Conservation (phyloP, 1,140 invertebrate genomes). For the Drosophila rhopaloa region DNA sequence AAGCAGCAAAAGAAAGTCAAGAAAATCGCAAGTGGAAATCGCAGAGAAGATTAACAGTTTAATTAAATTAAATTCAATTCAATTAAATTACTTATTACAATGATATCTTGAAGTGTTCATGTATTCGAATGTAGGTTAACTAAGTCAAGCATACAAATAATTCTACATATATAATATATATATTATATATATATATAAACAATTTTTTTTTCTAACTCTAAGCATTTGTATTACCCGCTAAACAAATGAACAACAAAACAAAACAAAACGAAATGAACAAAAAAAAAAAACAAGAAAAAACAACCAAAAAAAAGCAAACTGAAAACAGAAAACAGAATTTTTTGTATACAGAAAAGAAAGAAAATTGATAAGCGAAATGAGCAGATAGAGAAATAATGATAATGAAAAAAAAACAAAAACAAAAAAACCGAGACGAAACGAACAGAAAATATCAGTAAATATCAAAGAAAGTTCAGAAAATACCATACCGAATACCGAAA, state of each 20-base stretch:
- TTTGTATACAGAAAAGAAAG: constrained; percentile 34
- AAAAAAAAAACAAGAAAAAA: constrained; percentile 32
- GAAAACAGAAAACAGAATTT: constrained; percentile 27
- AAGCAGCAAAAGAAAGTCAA: constrained; percentile 22
- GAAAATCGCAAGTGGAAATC: constrained; percentile 7
- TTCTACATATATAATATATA: constrained; percentile 52
- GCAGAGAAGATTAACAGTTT: constrained; percentile 56
- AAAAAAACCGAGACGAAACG: constrained; percentile 50
- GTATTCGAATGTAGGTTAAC: constrained; percentile 81
- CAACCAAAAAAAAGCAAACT: constrained; percentile 37
- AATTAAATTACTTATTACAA: constrained; percentile 78
- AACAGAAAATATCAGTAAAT: constrained; percentile 76
- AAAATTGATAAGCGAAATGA: constrained; percentile 30
- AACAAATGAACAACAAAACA: constrained; percentile 49
- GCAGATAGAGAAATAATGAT: constrained; percentile 32
- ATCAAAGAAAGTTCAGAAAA: constrained; percentile 69
- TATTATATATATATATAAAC: constrained; percentile 62
- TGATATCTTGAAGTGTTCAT: constrained; percentile 82
- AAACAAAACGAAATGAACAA: constrained; percentile 31
- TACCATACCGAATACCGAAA: constrained; percentile 59
- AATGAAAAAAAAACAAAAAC: constrained; percentile 22
- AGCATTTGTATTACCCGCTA: constrained; percentile 79
- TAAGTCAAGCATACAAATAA: constrained; percentile 73
- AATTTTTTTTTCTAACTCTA: constrained; percentile 71
- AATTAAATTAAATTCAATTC: constrained; percentile 77